A percentile compares a stretch with the other conserved stretches of the same genome.
phyloP scores from a whole-genome alignment of 2,113 vertebrate genomes.

The Myiagra hebetior region DNA sequence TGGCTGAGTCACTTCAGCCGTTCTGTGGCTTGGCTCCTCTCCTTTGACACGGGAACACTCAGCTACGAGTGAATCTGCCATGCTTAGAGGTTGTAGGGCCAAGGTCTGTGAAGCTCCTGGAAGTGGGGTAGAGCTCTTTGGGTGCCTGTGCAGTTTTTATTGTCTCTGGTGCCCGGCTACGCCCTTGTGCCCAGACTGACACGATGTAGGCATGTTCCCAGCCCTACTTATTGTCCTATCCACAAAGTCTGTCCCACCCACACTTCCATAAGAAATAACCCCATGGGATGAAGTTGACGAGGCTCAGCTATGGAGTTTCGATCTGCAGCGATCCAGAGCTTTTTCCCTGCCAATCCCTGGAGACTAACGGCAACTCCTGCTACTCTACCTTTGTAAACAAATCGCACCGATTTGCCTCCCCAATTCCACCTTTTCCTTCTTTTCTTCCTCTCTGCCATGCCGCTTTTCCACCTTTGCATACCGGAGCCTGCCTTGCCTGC shows the following conservation, averaged over 20 bases:
- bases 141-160: background rate
- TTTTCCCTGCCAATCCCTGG: background rate
- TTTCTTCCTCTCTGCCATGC: background rate
- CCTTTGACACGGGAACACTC: fast-evolving
- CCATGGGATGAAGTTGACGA: background rate
- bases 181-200: background rate
- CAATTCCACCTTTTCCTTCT: background rate
- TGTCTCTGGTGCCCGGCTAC: background rate
- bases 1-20: fast-evolving
- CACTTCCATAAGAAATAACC: background rate
- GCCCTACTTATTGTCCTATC: background rate
- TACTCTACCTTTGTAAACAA: background rate
- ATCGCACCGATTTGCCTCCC: fast-evolving
- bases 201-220: background rate
- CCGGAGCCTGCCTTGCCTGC: background rate
- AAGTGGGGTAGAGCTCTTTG: background rate
- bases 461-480: background rate
- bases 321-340: background rate
- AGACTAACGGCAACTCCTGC: background rate
- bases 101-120: background rate
- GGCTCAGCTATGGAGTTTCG: background rate
- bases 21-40: background rate
- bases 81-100: background rate
- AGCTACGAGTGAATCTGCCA: background rate
- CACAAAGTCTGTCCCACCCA: background rate